A percentile compares a stretch with the other conserved stretches of the same genome.
These are phyloP conservation scores for Drosophila siamana DNA, from an alignment of 2,888 invertebrate species.

Conservation along the genomic window DNA sequence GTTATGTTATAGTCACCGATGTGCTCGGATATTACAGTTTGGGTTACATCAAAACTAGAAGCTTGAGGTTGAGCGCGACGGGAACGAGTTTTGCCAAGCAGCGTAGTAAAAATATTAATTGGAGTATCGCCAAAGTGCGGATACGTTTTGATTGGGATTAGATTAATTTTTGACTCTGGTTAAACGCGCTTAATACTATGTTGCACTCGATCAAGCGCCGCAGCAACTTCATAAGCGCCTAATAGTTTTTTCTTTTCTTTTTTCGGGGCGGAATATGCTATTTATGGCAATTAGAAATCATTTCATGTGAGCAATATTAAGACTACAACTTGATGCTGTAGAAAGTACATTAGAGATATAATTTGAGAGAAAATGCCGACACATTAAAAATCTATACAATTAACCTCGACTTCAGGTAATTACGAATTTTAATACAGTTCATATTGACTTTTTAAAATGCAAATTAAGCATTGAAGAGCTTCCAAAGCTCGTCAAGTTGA, in stretches of 20 bases:
- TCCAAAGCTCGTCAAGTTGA: too few relatives aligned
- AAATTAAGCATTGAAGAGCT: too few relatives aligned
- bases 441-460: too few relatives aligned
- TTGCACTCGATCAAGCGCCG: not conserved
- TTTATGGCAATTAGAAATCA: not conserved
- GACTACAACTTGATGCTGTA: too few relatives aligned
- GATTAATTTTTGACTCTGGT: conserved; percentile 28
- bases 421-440: too few relatives aligned
- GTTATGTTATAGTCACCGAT: conserved; percentile 41
- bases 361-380: too few relatives aligned
- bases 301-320: too few relatives aligned
- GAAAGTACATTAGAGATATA: too few relatives aligned
- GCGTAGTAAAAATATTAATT: conserved; percentile 48
- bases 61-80: conserved; percentile 16
- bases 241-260: too few relatives aligned
- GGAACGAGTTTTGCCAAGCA: conserved; percentile 40
- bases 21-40: conserved; percentile 34
- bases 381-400: too few relatives aligned
- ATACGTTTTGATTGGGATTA: conserved; percentile 34
- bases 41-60: conserved; percentile 36
- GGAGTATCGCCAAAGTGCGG: conserved; percentile 34
- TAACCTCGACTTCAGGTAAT: too few relatives aligned
- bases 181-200: not conserved
- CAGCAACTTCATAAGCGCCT: not conserved
- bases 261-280: not conserved